Conservation (phyloP, 2,888 invertebrate genomes). For the Philhelius pedissequus region DNA sequence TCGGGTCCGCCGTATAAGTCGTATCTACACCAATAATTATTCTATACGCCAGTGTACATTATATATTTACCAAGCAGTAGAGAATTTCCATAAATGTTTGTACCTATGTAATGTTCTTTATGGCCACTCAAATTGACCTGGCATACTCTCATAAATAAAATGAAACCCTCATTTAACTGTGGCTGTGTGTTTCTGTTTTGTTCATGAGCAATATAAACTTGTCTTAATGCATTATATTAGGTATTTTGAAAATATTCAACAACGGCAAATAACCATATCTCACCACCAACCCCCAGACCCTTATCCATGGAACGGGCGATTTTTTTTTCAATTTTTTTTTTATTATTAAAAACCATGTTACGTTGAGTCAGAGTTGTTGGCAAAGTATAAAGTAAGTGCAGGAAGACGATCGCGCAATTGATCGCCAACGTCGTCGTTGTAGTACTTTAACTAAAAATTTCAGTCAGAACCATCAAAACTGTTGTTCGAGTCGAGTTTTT, state of each 20-base stretch:
- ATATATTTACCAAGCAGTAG: no score
- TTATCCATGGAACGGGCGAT: background rate
- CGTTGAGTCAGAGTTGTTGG: slow-evolving; percentile 28
- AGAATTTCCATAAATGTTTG: background rate
- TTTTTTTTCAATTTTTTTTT: background rate
- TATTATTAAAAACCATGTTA: slow-evolving; percentile 7
- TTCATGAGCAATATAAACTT: slow-evolving; percentile 54
- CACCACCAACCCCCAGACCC: slow-evolving; percentile 57
- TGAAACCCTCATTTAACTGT: slow-evolving; percentile 20
- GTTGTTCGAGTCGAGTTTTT: slow-evolving; percentile 13
- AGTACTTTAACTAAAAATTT: slow-evolving; percentile 22
- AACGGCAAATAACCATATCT: slow-evolving; percentile 53
- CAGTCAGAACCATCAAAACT: slow-evolving; percentile 45
- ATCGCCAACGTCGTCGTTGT: background rate
- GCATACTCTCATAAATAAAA: slow-evolving; percentile 24
- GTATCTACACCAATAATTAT: no score
- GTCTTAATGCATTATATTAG: slow-evolving; percentile 57
- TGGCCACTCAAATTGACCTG: slow-evolving; percentile 65
- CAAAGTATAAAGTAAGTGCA: slow-evolving; percentile 3
- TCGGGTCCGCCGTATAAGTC: slow-evolving; percentile 21
- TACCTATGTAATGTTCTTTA: slow-evolving; percentile 37
- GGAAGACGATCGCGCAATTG: slow-evolving; percentile 18
- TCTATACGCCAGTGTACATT: no score
- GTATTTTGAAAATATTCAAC: background rate
- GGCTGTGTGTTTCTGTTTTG: slow-evolving; percentile 12